Evolutionary conservation across 2,888 invertebrate species (phyloP).

Genomic region (Liopterus haemorrhoidalis): DNA sequence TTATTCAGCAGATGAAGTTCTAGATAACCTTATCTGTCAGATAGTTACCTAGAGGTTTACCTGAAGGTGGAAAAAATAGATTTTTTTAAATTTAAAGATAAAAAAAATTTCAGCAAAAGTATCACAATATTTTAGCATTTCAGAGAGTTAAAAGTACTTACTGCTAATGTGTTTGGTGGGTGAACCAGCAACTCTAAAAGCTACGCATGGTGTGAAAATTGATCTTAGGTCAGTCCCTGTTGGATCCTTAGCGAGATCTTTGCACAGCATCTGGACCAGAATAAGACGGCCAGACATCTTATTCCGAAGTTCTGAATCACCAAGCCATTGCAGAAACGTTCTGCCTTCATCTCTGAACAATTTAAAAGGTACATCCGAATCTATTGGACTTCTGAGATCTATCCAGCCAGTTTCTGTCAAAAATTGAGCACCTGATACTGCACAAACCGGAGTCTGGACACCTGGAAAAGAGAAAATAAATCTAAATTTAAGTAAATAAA

Average conservation of each 20-base stretch:
- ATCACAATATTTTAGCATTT: no score
- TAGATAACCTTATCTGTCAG: no score
- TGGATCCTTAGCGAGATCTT: conserved; percentile 54
- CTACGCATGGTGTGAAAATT: conserved; percentile 78
- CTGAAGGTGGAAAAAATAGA: no score
- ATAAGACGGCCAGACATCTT: conserved; percentile 77
- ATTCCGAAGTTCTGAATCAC: conserved; percentile 67
- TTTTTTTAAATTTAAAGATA: no score
- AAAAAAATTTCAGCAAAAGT: no score
- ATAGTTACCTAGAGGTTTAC: no score
- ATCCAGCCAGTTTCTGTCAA: conserved; percentile 73
- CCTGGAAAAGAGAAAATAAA: conserved; percentile 47
- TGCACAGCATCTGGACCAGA: conserved; percentile 71
- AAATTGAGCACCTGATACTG: conserved; percentile 79
- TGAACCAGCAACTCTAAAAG: conserved; percentile 78
- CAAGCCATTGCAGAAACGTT: conserved; percentile 80
- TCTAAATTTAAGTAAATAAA: no score
- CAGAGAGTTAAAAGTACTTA: conserved; percentile 44
- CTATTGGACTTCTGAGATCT: conserved; percentile 69
- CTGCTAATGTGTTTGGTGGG: conserved; percentile 61
- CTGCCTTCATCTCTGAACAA: conserved; percentile 75
- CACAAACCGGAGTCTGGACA: conserved; percentile 74
- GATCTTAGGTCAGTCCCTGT: conserved; percentile 47
- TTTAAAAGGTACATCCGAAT: conserved; percentile 73
- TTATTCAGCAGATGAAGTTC: no score